A percentile compares a stretch with the other conserved stretches of the same genome.
phyloP scores from a whole-genome alignment of 2,113 vertebrate genomes.

The Heloderma charlesbogerti region DNA sequence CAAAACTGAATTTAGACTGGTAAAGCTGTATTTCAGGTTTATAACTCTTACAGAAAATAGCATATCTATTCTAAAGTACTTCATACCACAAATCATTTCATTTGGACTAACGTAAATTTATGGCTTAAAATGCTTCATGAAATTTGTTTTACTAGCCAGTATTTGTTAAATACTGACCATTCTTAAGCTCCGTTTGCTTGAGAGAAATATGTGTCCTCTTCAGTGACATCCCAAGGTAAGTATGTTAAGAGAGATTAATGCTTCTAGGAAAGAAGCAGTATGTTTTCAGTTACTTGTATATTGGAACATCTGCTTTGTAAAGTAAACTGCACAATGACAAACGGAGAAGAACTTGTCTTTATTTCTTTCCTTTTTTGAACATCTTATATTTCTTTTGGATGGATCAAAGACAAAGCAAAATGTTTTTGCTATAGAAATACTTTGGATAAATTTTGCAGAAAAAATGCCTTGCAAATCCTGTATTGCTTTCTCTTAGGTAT shows the following conservation, averaged over 20 bases:
- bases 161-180: slow-evolving; percentile 65
- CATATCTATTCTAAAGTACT: not conserved
- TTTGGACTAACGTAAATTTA: slow-evolving; percentile 66
- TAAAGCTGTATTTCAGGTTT: slow-evolving; percentile 56
- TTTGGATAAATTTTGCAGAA: slow-evolving; percentile 78
- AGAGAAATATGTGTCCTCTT: slow-evolving; percentile 71
- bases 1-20: slow-evolving; percentile 47
- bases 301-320: slow-evolving; percentile 45
- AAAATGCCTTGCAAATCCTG: slow-evolving; percentile 62
- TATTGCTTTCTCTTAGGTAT: slow-evolving; percentile 66
- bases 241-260: slow-evolving; percentile 73
- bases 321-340: slow-evolving; percentile 57
- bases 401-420: slow-evolving; percentile 60
- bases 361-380: slow-evolving; percentile 44
- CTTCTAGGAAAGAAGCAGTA: slow-evolving; percentile 55
- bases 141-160: slow-evolving; percentile 67
- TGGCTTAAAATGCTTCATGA: slow-evolving; percentile 84
- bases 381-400: slow-evolving; percentile 51
- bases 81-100: slow-evolving; percentile 36
- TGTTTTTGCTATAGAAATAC: slow-evolving; percentile 72
- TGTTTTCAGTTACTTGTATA: slow-evolving; percentile 52
- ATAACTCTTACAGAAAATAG: slow-evolving; percentile 43
- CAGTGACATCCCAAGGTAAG: slow-evolving; percentile 83
- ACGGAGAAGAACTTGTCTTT: slow-evolving; percentile 61
- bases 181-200: slow-evolving; percentile 74